phyloP scores from a whole-genome alignment of 2,797 vertebrate genomes.

The Gallinago solitaria region DNA sequence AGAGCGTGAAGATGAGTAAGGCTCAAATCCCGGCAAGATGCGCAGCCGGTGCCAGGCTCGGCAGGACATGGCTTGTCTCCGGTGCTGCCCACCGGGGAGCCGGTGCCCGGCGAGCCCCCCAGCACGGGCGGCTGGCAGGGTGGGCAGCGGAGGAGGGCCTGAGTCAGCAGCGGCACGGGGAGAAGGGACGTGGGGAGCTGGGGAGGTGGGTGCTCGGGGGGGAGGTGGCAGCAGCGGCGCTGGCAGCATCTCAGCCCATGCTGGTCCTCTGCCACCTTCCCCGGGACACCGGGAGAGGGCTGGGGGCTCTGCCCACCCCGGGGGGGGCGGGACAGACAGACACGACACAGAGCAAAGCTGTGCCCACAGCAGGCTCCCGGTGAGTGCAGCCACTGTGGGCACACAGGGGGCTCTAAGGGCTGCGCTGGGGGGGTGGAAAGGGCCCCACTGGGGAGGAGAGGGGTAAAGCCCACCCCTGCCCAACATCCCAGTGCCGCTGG shows the following conservation, averaged over 20 bases:
- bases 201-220: not conserved
- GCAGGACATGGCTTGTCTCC: accelerated
- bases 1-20: not conserved
- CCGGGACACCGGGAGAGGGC: not conserved
- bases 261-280: not conserved
- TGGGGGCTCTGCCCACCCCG: not conserved
- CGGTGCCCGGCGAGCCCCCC: not conserved
- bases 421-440: accelerated
- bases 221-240: not conserved
- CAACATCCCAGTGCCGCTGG: not conserved
- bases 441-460: not conserved
- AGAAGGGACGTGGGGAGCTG: accelerated
- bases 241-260: accelerated
- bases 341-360: not conserved
- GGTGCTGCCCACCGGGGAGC: not conserved
- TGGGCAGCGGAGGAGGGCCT: not conserved
- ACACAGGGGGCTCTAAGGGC: not conserved
- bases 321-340: no score
- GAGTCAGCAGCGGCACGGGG: not conserved
- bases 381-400: not conserved
- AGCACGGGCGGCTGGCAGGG: not conserved
- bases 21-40: not conserved
- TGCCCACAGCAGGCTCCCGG: not conserved
- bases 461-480: not conserved
- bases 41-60: accelerated